Base-by-base conservation (phyloP, 2,888 invertebrate genomes). In the Agriotes lineatus region DNA sequence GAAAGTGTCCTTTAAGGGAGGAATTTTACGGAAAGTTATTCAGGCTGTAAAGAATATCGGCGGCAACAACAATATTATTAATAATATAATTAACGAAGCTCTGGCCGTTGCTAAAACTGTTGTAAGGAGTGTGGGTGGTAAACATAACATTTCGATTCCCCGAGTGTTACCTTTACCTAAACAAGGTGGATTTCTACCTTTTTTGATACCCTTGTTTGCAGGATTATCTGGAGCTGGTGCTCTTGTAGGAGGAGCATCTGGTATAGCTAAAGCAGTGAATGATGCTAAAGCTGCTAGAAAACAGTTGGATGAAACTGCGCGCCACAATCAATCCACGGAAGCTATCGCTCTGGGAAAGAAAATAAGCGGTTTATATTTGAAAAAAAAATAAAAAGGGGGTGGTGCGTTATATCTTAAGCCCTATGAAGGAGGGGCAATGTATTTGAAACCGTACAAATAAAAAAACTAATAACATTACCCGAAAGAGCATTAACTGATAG, bases 151-250 rank as follows among this genome's bases (percentile, higher is more conserved):
- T 35, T 37, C 9, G 12, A 2, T 50, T 19, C 62, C 62, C 16
- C 12, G 52, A 35, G 71, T 81, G 30, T 78, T 80, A 52, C 75
- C 78, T 19, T 20, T 82, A 16, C 80, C 81, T 2, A 81, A 81
- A 75, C 62, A 66, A 25, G 81, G 81, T 19, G 81, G 82, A 42
- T 65, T 81, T 12, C 65, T 80, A 61, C 79, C 79, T 78, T 62
- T n/a, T n/a, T n/a, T 81, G 33, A 71, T 82, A 39, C 81, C 81
- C 1, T 72, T 83, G 19, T 80, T 82, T 75, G 80, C 82, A 0
- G 80, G 79, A 5, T 74, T 79, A 44, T 74, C 78, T 0, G 78
- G 74, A 1, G 56, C 79, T 1, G 75, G 66, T 9, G 73, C 74
- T 10, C 25, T 78, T 4, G 37, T 69, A 1, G 74, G 74, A 3